Percentiles rank a stretch among this genome's conserved stretches.
phyloP scores from a whole-genome alignment of 64 coral and sea anemone species.

The Orbicella faveolata region DNA sequence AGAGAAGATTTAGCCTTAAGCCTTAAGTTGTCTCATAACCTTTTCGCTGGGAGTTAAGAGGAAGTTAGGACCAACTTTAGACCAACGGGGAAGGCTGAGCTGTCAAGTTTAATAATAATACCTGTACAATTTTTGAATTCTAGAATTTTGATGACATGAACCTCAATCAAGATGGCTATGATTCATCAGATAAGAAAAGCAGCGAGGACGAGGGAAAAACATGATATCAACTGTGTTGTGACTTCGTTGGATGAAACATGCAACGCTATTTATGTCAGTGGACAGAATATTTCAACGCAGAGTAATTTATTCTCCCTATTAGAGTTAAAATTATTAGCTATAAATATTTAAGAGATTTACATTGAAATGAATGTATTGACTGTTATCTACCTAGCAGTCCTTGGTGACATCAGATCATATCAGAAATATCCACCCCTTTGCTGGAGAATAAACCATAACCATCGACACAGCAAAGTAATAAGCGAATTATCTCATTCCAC shows the following conservation, averaged over 20 bases:
- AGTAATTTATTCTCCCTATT: constrained; percentile 62
- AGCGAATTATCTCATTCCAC: not conserved
- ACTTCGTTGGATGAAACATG: constrained; percentile 20
- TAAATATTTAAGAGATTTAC: constrained; percentile 73
- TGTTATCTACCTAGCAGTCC: not conserved
- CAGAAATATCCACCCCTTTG: not conserved
- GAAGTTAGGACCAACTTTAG: too few relatives aligned
- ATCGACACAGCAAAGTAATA: not conserved
- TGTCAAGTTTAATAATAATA: too few relatives aligned
- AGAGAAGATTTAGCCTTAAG: too few relatives aligned
- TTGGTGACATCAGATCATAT: not conserved
- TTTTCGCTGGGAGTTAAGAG: too few relatives aligned
- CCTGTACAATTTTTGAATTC: constrained; percentile 12
- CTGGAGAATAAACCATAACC: not conserved
- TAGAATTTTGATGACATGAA: constrained; percentile 94
- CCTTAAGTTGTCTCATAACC: too few relatives aligned
- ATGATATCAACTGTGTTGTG: constrained; percentile 3
- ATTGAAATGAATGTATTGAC: constrained; percentile 7
- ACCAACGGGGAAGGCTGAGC: too few relatives aligned
- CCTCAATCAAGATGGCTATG: constrained; percentile 72
- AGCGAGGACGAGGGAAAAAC: constrained; percentile 58
- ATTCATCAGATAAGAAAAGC: constrained; percentile 41
- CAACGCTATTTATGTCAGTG: constrained; percentile 43
- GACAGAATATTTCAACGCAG: constrained; percentile 43
- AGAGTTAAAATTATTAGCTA: constrained; percentile 65